phyloP scores from a whole-genome alignment of 1,140 invertebrate species.

The Venustaconcha ellipsiformis region DNA sequence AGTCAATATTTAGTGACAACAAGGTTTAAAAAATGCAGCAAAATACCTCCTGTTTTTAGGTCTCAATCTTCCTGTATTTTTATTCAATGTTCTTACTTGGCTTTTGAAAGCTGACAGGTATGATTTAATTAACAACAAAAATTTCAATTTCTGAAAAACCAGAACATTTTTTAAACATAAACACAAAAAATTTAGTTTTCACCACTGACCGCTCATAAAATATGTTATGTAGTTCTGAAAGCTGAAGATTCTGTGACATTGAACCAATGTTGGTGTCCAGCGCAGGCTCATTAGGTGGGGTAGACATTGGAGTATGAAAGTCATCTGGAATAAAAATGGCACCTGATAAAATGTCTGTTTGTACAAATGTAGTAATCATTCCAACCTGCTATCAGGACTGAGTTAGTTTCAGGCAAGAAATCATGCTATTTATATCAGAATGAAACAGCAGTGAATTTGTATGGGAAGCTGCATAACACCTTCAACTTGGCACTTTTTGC shows the following conservation, averaged over 20 bases:
- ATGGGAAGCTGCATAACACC: too few species aligned
- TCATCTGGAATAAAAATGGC: conserved; percentile 53
- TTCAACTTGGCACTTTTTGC: too few species aligned
- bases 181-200: background rate
- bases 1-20: too few species aligned
- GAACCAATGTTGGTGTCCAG: conserved; percentile 13
- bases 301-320: conserved; percentile 93
- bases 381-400: background rate
- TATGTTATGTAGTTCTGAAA: conserved; percentile 34
- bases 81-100: too few species aligned
- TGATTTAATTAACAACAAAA: background rate
- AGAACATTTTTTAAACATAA: background rate
- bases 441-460: too few species aligned
- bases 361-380: background rate
- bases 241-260: background rate
- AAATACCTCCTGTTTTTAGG: too few species aligned
- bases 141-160: background rate
- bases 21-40: too few species aligned
- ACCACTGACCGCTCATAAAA: conserved; percentile 56
- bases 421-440: too few species aligned
- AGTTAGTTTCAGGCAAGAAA: too few species aligned
- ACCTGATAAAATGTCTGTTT: background rate
- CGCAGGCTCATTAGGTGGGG: conserved; percentile 73
- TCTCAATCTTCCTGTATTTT: too few species aligned
- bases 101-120: too few species aligned